These are phyloP conservation scores for Chlorodrepanis virens DNA, from an alignment of 2,113 vertebrate species.

Conservation along the genomic window DNA sequence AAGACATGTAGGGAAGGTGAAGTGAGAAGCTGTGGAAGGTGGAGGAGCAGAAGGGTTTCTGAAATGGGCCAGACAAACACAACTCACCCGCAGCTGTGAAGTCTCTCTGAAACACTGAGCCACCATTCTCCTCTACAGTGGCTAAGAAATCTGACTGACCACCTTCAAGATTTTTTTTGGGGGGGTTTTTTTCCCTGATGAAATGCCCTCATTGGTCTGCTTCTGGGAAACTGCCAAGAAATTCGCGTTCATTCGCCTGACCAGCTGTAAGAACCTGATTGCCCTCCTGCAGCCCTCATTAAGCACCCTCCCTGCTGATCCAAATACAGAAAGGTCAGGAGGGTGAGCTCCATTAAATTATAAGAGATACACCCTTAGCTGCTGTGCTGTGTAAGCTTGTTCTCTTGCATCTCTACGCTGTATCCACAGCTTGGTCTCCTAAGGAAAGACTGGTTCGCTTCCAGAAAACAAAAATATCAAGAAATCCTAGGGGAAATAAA, in stretches of 20 bases:
- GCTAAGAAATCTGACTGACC: neutral
- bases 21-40: fast-evolving
- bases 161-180: neutral
- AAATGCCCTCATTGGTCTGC: neutral
- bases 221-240: slow-evolving; percentile 12
- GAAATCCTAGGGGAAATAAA: neutral
- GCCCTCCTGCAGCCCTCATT: slow-evolving; percentile 19
- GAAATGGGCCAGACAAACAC: neutral
- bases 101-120: neutral
- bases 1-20: fast-evolving
- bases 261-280: neutral
- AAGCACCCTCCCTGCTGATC: neutral
- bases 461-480: neutral
- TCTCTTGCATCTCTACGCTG: neutral
- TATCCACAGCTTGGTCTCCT: neutral
- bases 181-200: neutral
- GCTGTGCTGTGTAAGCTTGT: neutral
- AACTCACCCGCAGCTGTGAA: fast-evolving
- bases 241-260: neutral
- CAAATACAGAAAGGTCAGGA: slow-evolving; percentile 17
- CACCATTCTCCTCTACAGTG: neutral
- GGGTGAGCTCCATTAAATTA: neutral
- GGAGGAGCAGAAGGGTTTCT: neutral
- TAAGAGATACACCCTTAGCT: neutral
- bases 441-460: neutral